Evolutionary conservation across 37 sponge, comb jelly and placozoan genomes (phyloP), one percentile per base, ranked within the genome.

Genomic region (Sycon ciliatum): DNA sequence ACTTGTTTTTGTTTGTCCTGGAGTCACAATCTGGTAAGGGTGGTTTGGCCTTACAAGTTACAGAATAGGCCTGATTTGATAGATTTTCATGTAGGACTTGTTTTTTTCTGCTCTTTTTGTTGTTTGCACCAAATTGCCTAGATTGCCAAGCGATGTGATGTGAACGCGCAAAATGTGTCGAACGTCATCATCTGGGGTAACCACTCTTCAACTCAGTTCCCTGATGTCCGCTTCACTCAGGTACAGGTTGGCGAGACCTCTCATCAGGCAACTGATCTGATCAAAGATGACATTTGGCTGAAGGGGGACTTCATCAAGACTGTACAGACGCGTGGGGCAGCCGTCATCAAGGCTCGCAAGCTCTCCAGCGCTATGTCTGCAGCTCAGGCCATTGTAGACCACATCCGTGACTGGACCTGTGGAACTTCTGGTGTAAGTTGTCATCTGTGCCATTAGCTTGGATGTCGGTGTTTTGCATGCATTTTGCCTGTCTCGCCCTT

Each of bases 141-240:
- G 88, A 69, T 92, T 62, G 90, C 99, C 16, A 54, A 62, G 0
- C 78, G 85, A 18, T 42, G 79, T 4, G 83, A 81, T 16, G 87
- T 89, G 16, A 65, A 52, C 1, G 49, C 75, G 0, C 67, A 78
- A 16, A 75, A 67, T 0, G 94, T 97, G 76, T 77, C 42, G 56
- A 92, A 97, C 64, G 84, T 92, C 49, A 89, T 86, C 68, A 97
- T 97, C 54, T 97, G 99, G 99, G 99, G 99, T 30, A 97, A 97
- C 82, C 99, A 97, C 78, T 97, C 99, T 36, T 84, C 86, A 62
- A 97, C 99, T n/a, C 99, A 97, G 77, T 97, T 84, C 69, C 94
- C 94, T 2, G 99, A 97, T 65, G 87, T 83, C 20, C 68, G 83
- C 28, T 90, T 89, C 66, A 88, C 83, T 49, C 57, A 56, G 29